Conservation (phyloP, 1,140 invertebrate species). For the Lasaia peninsularis region DNA sequence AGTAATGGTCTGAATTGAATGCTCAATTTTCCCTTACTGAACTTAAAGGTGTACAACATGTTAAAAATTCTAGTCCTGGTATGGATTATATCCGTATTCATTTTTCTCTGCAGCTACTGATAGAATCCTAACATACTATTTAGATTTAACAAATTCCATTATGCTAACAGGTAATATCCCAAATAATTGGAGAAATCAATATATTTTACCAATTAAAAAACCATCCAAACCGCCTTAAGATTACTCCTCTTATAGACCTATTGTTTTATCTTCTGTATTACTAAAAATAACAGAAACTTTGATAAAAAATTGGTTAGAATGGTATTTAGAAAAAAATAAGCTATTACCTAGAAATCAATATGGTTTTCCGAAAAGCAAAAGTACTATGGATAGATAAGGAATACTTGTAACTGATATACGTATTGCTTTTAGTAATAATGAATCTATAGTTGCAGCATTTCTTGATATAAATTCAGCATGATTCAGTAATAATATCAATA, state of each 20-base stretch:
- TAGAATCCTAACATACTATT: slow-evolving; percentile 7
- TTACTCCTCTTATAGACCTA: too few relatives aligned
- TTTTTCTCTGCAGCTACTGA: slow-evolving; percentile 18
- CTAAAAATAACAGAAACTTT: background rate
- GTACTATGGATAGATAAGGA: background rate
- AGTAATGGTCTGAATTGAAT: background rate
- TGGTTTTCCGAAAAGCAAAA: background rate
- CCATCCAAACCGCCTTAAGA: background rate
- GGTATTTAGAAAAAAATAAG: slow-evolving; percentile 21
- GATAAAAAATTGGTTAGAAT: slow-evolving; percentile 20
- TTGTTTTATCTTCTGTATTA: background rate
- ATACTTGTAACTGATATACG: slow-evolving; percentile 12
- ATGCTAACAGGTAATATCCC: background rate
- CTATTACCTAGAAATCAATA: background rate
- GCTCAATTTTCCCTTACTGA: slow-evolving; percentile 19
- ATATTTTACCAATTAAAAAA: background rate
- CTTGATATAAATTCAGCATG: slow-evolving; percentile 18
- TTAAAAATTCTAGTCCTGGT: slow-evolving; percentile 21
- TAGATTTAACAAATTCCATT: slow-evolving; percentile 10
- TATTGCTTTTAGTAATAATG: slow-evolving; percentile 13
- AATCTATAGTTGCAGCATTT: slow-evolving; percentile 13
- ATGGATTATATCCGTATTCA: slow-evolving; percentile 24
- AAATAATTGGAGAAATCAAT: background rate
- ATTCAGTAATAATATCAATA: slow-evolving; percentile 11
- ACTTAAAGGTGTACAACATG: slow-evolving; percentile 14